Conservation (phyloP, 2,888 invertebrate species). For the Polylopha cassiicola region DNA sequence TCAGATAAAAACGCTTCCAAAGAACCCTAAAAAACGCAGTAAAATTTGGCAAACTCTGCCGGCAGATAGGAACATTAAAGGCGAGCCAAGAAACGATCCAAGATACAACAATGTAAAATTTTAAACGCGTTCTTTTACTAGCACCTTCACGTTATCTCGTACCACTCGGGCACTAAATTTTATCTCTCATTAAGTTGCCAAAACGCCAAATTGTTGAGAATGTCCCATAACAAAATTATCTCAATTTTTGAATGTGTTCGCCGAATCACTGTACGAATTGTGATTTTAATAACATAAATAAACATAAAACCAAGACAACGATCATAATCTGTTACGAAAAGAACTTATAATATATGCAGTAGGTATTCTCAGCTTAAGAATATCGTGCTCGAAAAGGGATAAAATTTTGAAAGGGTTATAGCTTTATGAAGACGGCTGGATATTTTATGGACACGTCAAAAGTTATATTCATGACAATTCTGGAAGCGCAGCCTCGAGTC, state of each 20-base stretch:
- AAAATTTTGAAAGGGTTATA: constrained; percentile 19
- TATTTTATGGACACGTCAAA: constrained; percentile 23
- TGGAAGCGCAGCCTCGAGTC: constrained; percentile 8
- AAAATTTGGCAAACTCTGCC: constrained; percentile 4
- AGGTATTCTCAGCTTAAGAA: constrained; percentile 5
- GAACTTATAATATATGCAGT: constrained; percentile 8
- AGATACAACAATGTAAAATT: constrained; percentile 18
- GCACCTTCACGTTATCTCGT: constrained; percentile 8
- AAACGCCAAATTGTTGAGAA: constrained; percentile 12
- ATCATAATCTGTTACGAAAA: constrained; percentile 16
- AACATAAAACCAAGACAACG: constrained; percentile 11
- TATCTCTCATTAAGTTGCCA: constrained; percentile 8
- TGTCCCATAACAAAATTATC: constrained; percentile 18
- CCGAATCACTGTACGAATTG: constrained; percentile 19
- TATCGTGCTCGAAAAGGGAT: constrained; percentile 13
- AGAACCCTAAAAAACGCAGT: background rate
- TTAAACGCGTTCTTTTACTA: constrained; percentile 15
- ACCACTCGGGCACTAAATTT: constrained; percentile 4
- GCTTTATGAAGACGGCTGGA: constrained; percentile 17
- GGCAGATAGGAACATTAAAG: constrained; percentile 1
- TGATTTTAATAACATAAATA: constrained; percentile 4
- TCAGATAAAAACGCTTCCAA: too few relatives aligned
- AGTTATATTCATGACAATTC: constrained; percentile 20
- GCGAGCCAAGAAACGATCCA: constrained; percentile 5
- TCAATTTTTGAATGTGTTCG: constrained; percentile 10